These are phyloP conservation scores for Holothuria leucospilota DNA, from an alignment of 53 echinoderm and acorn worm genomes.

Conservation along the genomic window DNA sequence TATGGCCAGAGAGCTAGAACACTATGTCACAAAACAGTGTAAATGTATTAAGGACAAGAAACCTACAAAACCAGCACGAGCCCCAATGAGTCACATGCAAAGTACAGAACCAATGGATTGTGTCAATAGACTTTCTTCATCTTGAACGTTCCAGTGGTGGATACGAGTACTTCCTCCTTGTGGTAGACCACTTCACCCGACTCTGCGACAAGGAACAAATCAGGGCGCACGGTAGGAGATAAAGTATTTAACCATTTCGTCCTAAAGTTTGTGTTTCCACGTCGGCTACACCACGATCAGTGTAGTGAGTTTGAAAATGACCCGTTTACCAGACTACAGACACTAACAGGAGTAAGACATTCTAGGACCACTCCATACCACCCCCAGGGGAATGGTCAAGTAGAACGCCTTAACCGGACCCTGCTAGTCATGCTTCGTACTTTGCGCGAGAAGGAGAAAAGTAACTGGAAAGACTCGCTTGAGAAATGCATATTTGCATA, in stretches of 20 bases:
- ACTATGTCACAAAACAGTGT: conserved; percentile 54
- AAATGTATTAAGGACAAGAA: conserved; percentile 50
- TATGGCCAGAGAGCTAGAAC: conserved; percentile 46
- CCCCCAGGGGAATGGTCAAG: too few species aligned
- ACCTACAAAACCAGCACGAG: conserved; percentile 40
- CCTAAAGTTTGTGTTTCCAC: conserved; percentile 40
- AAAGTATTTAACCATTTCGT: conserved; percentile 56
- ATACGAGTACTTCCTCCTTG: conserved; percentile 68
- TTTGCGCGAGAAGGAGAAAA: conserved; percentile 45
- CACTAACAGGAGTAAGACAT: conserved; percentile 30
- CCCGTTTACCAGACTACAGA: too few species aligned
- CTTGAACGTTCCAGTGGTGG: conserved; percentile 57
- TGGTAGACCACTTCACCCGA: conserved; percentile 66
- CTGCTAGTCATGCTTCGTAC: conserved; percentile 47
- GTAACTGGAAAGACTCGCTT: conserved; percentile 47
- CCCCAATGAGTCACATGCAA: conserved; percentile 52
- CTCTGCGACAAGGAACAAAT: conserved; percentile 62
- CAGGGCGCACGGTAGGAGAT: conserved; percentile 55
- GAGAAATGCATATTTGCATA: conserved; percentile 61
- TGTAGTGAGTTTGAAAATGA: too few species aligned
- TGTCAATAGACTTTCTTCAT: conserved; percentile 69
- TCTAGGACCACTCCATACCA: too few species aligned
- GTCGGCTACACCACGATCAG: too few species aligned
- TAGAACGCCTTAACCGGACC: conserved; percentile 56
- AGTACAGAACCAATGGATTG: conserved; percentile 68